These are phyloP conservation scores for Napeogenes sylphis DNA, from an alignment of 2,888 invertebrate species.

Conservation along the genomic window DNA sequence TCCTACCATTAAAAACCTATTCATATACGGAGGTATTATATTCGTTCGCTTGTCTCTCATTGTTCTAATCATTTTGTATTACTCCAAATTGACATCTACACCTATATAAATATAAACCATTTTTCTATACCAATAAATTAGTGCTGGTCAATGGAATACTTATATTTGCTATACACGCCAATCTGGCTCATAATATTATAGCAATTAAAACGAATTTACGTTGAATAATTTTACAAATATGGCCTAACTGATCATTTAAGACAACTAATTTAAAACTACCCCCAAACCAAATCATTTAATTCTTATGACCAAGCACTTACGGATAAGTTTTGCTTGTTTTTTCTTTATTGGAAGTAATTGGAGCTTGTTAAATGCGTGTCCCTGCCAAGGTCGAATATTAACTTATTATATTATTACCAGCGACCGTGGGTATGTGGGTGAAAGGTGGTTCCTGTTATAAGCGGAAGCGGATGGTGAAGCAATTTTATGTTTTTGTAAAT, in stretches of 20 bases:
- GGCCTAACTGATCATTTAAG: not conserved
- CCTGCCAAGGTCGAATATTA: slow-evolving; percentile 38
- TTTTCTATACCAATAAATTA: not conserved
- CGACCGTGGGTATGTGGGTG: slow-evolving; percentile 55
- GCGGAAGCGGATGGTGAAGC: slow-evolving; percentile 34
- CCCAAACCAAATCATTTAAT: not conserved
- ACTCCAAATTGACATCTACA: not conserved
- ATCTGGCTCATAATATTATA: not conserved
- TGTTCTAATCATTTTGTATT: not conserved
- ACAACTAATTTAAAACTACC: slow-evolving; percentile 2
- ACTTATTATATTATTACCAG: slow-evolving; percentile 41
- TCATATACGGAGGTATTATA: not conserved
- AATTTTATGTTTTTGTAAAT: not conserved
- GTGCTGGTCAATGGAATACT: not conserved
- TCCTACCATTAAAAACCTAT: too few relatives aligned
- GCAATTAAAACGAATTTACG: not conserved
- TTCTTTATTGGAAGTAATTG: not conserved
- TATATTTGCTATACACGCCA: not conserved
- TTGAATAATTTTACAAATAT: not conserved
- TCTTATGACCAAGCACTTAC: not conserved
- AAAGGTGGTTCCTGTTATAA: slow-evolving; percentile 40
- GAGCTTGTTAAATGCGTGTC: slow-evolving; percentile 11
- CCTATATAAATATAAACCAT: not conserved
- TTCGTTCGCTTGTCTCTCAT: not conserved
- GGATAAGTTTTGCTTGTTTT: not conserved